Evolutionary conservation across 2,113 vertebrate genomes (phyloP).

Genomic region (Myanophis thanlyinensis): DNA sequence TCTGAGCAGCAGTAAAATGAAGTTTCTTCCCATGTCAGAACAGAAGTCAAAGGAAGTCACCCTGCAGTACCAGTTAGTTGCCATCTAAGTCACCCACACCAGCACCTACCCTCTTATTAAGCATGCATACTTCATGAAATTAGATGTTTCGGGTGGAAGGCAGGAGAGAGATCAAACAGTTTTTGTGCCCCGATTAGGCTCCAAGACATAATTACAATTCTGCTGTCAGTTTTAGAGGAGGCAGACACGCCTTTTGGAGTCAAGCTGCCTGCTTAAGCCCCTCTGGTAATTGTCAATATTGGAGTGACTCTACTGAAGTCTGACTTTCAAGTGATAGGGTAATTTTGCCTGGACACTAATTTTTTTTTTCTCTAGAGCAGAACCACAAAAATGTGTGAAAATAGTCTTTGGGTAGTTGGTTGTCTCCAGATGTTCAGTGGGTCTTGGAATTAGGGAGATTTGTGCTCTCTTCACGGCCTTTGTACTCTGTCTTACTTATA

Average conservation of each 20-base stretch:
- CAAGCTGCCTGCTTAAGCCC: neutral
- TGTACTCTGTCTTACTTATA: neutral
- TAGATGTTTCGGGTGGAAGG: conserved; percentile 26
- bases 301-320: neutral
- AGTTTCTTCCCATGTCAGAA: neutral
- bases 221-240: neutral
- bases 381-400: neutral
- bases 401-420: neutral
- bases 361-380: neutral
- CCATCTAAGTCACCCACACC: conserved; percentile 5
- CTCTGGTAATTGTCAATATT: neutral
- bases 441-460: neutral
- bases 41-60: neutral
- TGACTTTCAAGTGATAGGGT: neutral
- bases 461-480: neutral
- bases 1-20: neutral
- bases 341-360: neutral
- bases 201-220: conserved; percentile 20
- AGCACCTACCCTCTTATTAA: conserved; percentile 9
- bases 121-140: conserved; percentile 23
- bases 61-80: neutral
- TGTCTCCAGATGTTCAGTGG: neutral
- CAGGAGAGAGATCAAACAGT: conserved; percentile 23
- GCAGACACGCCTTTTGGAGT: neutral
- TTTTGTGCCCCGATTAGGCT: conserved; percentile 13